A percentile compares a stretch with the other conserved stretches of the same genome.
These are phyloP conservation scores for Microcebus murinus DNA, from an alignment of 2,113 vertebrate genomes.

Conservation along the genomic window DNA sequence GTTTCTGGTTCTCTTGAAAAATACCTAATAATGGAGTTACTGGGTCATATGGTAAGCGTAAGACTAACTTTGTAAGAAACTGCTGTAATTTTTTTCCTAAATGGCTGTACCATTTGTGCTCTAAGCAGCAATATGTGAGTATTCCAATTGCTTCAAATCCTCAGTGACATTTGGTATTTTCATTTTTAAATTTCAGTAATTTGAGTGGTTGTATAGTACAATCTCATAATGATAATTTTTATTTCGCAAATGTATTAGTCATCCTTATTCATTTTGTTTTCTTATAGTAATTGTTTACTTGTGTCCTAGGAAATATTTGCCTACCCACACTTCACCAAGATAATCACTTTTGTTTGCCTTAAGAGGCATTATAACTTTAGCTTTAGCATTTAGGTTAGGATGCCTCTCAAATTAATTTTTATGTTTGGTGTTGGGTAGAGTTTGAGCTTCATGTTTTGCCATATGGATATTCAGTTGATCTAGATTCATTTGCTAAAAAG, in stretches of 20 bases:
- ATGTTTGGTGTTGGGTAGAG: conserved; percentile 7
- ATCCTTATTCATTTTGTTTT: not conserved
- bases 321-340: not conserved
- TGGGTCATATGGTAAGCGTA: conserved; percentile 35
- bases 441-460: conserved; percentile 47
- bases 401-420: conserved; percentile 29
- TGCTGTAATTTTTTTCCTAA: conserved; percentile 1
- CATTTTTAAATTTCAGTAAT: conserved; percentile 31
- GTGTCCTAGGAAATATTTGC: not conserved
- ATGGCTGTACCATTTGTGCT: conserved; percentile 1
- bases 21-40: conserved; percentile 49
- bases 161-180: conserved; percentile 55
- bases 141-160: conserved; percentile 42
- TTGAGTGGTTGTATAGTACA: not conserved
- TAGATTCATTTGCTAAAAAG: conserved; percentile 29
- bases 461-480: conserved; percentile 55
- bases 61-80: conserved; percentile 51
- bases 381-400: not conserved
- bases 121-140: not conserved
- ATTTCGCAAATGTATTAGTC: not conserved
- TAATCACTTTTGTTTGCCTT: conserved; percentile 10
- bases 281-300: not conserved
- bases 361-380: not conserved
- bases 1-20: conserved; percentile 56
- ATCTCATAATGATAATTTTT: not conserved